A percentile compares a stretch with the other conserved stretches of the same genome.
These are phyloP conservation scores for Ia io DNA, from an alignment of 2,113 vertebrate genomes.

Conservation along the genomic window DNA sequence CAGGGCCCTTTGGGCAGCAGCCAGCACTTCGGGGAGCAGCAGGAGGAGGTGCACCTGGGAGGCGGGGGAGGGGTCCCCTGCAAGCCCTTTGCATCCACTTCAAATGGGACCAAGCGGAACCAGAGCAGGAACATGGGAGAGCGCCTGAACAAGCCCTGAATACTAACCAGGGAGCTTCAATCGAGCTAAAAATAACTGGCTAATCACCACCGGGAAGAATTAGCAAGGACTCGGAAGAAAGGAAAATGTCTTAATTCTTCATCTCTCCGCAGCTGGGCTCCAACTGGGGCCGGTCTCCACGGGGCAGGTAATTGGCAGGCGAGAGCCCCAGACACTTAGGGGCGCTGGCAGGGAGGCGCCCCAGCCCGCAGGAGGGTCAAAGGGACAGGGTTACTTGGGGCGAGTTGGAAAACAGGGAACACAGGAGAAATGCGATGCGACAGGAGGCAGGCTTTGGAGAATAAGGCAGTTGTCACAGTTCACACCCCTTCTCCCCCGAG, in stretches of 20 bases:
- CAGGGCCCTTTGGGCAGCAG: not conserved
- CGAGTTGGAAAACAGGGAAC: not conserved
- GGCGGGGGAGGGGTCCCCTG: not conserved
- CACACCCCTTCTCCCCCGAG: not conserved
- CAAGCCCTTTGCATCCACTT: not conserved
- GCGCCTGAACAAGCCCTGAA: constrained; percentile 47
- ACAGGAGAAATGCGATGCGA: not conserved
- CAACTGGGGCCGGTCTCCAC: constrained; percentile 20
- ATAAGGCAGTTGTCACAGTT: not conserved
- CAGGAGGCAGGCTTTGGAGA: not conserved
- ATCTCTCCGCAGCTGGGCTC: constrained; percentile 53
- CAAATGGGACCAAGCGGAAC: not conserved
- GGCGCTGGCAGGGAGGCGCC: not conserved
- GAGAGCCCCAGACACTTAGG: rapidly evolving
- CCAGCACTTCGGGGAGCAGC: not conserved
- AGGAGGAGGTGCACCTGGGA: not conserved
- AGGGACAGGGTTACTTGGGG: not conserved
- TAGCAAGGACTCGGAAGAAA: constrained; percentile 55
- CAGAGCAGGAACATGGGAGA: not conserved
- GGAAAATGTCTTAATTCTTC: constrained; percentile 67
- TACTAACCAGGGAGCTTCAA: constrained; percentile 57
- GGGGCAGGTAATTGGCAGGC: constrained; percentile 39
- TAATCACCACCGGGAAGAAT: constrained; percentile 69
- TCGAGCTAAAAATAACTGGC: constrained; percentile 70
- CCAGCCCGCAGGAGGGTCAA: not conserved